Evolutionary conservation across 2,113 vertebrate species (phyloP).

Genomic region (Ciconia boyciana): DNA sequence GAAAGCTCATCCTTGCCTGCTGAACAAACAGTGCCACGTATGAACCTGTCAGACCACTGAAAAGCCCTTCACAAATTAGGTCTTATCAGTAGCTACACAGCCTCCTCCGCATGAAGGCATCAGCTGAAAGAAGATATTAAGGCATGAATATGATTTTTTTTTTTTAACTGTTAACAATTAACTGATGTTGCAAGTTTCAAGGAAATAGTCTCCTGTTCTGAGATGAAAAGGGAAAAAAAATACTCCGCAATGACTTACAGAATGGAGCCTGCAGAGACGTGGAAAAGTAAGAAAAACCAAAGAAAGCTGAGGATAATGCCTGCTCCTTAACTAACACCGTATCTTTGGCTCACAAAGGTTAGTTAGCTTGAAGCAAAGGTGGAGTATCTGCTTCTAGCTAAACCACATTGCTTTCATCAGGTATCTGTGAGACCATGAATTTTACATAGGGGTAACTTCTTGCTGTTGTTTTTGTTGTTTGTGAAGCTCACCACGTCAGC

Average conservation of each 20-base stretch:
- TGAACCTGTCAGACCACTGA: not conserved
- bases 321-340: not conserved
- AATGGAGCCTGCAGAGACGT: not conserved
- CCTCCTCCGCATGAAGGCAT: slow-evolving; percentile 11
- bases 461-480: not conserved
- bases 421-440: not conserved
- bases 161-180: slow-evolving; percentile 65
- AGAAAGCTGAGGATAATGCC: not conserved
- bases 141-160: not conserved
- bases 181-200: slow-evolving; percentile 65
- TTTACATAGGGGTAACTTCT: not conserved
- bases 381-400: not conserved
- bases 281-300: not conserved
- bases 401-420: not conserved
- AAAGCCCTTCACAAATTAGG: slow-evolving; percentile 21
- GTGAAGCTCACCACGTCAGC: rapidly evolving
- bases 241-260: not conserved
- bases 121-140: slow-evolving; percentile 23
- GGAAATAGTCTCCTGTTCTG: slow-evolving; percentile 16
- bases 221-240: not conserved
- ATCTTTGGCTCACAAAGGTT: not conserved
- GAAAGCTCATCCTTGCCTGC: not conserved
- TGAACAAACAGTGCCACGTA: not conserved
- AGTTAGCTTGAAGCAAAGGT: not conserved
- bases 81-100: slow-evolving; percentile 67